A percentile compares a stretch with the other conserved stretches of the same genome.
phyloP scores from a whole-genome alignment of 2,113 vertebrate genomes.

The Sebastes schlegelii region DNA sequence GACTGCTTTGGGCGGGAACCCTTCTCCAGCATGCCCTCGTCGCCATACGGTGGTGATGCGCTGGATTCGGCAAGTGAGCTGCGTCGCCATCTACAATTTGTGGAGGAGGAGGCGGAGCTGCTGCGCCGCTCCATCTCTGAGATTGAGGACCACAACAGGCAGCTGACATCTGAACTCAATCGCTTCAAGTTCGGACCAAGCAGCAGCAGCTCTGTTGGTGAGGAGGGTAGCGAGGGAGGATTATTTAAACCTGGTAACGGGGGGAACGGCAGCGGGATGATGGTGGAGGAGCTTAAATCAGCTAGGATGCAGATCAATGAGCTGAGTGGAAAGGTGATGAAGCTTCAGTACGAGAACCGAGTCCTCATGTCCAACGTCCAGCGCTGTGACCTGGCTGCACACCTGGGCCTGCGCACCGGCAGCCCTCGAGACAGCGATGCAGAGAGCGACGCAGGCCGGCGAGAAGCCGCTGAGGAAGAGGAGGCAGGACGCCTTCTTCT shows the following conservation, averaged over 20 bases:
- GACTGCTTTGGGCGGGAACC: conserved; percentile 91
- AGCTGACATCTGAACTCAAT: conserved; percentile 93
- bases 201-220: conserved; percentile 78
- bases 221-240: conserved; percentile 65
- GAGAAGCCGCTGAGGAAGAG: conserved; percentile 88
- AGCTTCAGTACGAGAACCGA: conserved; percentile 96
- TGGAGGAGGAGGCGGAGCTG: conserved; percentile 97
- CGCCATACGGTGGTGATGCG: conserved; percentile 90
- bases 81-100: conserved; percentile 94
- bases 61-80: conserved; percentile 92
- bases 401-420: conserved; percentile 86
- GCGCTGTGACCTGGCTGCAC: conserved; percentile 90
- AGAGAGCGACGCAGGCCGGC: conserved; percentile 87
- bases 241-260: conserved; percentile 68
- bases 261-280: conserved; percentile 27
- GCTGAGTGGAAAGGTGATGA: conserved; percentile 94
- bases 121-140: conserved; percentile 94
- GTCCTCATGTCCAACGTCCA: conserved; percentile 94
- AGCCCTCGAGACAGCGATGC: conserved; percentile 92
- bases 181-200: conserved; percentile 93
- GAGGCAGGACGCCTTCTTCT: conserved; percentile 85
- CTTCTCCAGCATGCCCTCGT: conserved; percentile 92
- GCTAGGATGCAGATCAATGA: conserved; percentile 93
- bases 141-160: conserved; percentile 96
- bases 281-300: conserved; percentile 94